Evolutionary conservation across 2,888 invertebrate species (phyloP).

Genomic region (Mechanitis mazaeus): DNA sequence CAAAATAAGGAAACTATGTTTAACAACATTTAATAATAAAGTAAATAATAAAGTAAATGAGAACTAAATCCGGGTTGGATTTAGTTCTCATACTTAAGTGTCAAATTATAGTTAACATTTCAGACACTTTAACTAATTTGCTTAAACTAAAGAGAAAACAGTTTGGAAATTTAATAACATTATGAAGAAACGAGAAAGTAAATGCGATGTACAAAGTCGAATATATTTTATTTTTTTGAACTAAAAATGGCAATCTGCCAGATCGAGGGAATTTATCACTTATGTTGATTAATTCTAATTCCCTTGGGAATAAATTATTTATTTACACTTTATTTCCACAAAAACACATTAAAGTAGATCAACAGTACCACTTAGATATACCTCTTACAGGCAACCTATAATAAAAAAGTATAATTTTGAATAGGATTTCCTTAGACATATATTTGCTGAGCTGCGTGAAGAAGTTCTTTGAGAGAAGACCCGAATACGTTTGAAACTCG

Average conservation of each 20-base stretch:
- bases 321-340: not conserved
- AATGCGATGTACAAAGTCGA: conserved; percentile 29
- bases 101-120: conserved; percentile 25
- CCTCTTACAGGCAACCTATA: too few relatives aligned
- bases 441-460: too few relatives aligned
- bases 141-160: conserved; percentile 13
- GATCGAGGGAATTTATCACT: conserved; percentile 18
- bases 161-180: conserved; percentile 37
- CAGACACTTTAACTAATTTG: conserved; percentile 13
- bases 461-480: too few relatives aligned
- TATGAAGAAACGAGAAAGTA: conserved; percentile 29
- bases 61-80: too few relatives aligned
- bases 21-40: not conserved
- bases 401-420: too few relatives aligned
- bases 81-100: conserved; percentile 15
- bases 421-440: too few relatives aligned
- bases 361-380: too few relatives aligned
- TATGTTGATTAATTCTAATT: too few relatives aligned
- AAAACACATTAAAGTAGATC: too few relatives aligned
- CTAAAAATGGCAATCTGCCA: conserved; percentile 34
- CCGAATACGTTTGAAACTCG: too few relatives aligned
- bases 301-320: conserved; percentile 44
- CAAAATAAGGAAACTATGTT: not conserved
- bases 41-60: too few relatives aligned
- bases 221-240: conserved; percentile 36